These are phyloP conservation scores for Willowsia nigromaculata DNA, from an alignment of 2,888 invertebrate species.

Conservation along the genomic window DNA sequence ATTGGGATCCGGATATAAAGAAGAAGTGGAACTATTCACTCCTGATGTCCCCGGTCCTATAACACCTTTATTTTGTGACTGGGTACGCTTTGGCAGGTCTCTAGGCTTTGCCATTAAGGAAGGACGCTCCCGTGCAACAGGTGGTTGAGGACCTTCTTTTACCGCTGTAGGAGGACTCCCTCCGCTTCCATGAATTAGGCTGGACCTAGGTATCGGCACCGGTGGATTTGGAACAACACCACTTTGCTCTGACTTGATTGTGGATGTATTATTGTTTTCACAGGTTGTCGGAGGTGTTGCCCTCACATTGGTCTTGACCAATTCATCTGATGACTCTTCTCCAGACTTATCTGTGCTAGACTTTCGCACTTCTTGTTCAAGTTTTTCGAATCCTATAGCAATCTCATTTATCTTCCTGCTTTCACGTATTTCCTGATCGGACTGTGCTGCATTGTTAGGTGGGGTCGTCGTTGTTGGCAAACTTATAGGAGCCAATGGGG, in stretches of 20 bases:
- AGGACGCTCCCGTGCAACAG: constrained; percentile 73
- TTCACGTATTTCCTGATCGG: neutral
- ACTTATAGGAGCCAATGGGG: constrained; percentile 52
- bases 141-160: constrained; percentile 41
- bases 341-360: constrained; percentile 51
- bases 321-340: constrained; percentile 56
- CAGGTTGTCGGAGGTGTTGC: neutral
- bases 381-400: constrained; percentile 70
- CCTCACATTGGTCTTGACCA: neutral
- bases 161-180: constrained; percentile 29
- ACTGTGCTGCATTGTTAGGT: neutral
- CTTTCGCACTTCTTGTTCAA: constrained; percentile 70
- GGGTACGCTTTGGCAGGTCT: constrained; percentile 73
- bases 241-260: neutral
- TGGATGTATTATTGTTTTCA: constrained; percentile 33
- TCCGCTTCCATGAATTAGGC: constrained; percentile 62
- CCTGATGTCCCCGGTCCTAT: neutral
- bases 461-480: constrained; percentile 15
- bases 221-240: constrained; percentile 60
- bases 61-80: constrained; percentile 65
- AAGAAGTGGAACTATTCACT: neutral
- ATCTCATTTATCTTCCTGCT: constrained; percentile 21
- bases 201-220: constrained; percentile 76
- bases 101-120: constrained; percentile 76
- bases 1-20: neutral